Base-by-base conservation (phyloP, 1,140 invertebrate species). In the Penaeus indicus region DNA sequence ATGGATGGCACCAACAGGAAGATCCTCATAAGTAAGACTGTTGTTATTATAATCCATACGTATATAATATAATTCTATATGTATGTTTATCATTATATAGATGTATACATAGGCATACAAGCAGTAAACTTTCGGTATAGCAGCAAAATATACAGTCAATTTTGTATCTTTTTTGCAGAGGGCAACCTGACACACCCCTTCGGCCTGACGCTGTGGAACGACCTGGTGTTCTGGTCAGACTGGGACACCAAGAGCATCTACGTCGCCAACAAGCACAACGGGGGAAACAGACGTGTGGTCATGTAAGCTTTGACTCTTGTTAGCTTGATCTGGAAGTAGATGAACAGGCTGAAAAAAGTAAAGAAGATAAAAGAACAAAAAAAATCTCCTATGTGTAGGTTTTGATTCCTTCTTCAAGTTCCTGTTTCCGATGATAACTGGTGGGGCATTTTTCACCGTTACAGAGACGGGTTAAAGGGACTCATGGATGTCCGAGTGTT, bases 401-500 rank as follows among this genome's bases (percentile, higher is more conserved):
- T 8, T 42, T 42, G 38, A 42, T 42, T 42, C 38, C 7, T 38
- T 42, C 38, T 7, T 42, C 1, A 42, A 42, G 1, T 42, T 83
- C 19, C n/a, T 22, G 22, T 16, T 86, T 32, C 32, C 8, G n/a
- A 69, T 22, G 32, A 10, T 25, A 38, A n/a, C 22, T 16, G 54
- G 54, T 11, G 10, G 10, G 3, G 1, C 27, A 21, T 47, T 54
- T 27, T 75, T 67, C 32, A 3, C 13, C 62, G 22, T 72, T 42
- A 60, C 85, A 82, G 83, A 11, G 62, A 84, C 27, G 88, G 87
- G 1, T 42, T 90, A 38, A 89, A 89, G 60, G 84, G 78, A 21
- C 54, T 86, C 62, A 97, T 97, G 96, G 97, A 98, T 92, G 95
- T 98, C 0, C 94, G 95, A 83, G 95, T 97, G 8, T 98, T 97